Evolutionary conservation across 2,113 vertebrate genomes (phyloP).

Genomic region (Larimichthys polyactis): DNA sequence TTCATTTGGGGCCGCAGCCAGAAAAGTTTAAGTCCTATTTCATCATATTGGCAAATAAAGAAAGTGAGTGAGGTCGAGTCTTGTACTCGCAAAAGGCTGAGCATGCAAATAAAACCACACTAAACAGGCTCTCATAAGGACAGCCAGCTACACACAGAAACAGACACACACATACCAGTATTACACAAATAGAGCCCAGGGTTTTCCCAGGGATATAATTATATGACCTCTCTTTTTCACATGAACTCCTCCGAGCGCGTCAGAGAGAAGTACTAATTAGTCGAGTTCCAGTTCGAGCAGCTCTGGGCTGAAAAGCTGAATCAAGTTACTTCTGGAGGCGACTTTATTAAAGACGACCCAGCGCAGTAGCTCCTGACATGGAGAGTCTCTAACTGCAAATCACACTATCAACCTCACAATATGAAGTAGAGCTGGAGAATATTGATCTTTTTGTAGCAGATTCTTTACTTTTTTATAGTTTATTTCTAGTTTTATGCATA

Average conservation of each 20-base stretch:
- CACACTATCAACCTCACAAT: neutral
- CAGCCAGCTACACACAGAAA: conserved; percentile 16
- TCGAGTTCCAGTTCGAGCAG: conserved; percentile 34
- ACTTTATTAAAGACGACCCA: neutral
- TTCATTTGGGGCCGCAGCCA: conserved; percentile 5
- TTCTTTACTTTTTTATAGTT: neutral
- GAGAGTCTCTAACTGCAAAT: neutral
- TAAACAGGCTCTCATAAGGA: conserved; percentile 22
- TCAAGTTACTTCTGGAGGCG: neutral
- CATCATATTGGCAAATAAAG: conserved; percentile 43
- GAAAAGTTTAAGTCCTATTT: conserved; percentile 27
- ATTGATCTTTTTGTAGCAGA: neutral
- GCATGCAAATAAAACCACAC: conserved; percentile 48
- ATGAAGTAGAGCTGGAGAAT: neutral
- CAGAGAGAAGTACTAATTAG: conserved; percentile 65
- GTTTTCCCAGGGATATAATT: conserved; percentile 65
- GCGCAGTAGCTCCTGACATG: neutral
- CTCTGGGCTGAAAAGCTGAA: conserved; percentile 35
- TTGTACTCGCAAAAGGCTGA: conserved; percentile 29
- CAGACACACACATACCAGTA: conserved; percentile 2
- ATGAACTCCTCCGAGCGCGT: conserved; percentile 45
- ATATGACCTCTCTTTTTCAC: conserved; percentile 60
- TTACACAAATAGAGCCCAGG: conserved; percentile 33
- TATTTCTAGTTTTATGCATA: neutral
- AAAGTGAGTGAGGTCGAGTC: conserved; percentile 37